Base-by-base conservation (phyloP, 2,797 vertebrate genomes). In the Pantherophis alleghaniensis region DNA sequence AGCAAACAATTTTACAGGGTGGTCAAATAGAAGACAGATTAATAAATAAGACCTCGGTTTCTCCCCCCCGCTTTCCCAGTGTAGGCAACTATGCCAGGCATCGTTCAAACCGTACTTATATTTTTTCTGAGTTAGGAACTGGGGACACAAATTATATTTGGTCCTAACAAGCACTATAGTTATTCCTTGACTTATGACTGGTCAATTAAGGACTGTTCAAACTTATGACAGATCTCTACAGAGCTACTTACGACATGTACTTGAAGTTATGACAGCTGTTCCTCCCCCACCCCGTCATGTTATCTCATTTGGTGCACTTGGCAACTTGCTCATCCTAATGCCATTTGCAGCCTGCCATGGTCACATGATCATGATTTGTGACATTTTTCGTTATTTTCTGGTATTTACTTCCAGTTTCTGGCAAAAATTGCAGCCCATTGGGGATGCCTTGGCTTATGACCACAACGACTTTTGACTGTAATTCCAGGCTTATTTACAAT, bases 1-100 rank as follows among this genome's bases (percentile, higher is more conserved):
- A 95, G 93, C 95, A 96, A 94, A 90, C 89, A 96, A 32, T 91
- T 92, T 96, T 92, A 96, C 91, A 96, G 96, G 94, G 93, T 95
- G 0, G 94, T 96, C 95, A 95, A 7, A 26, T 16, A 57, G 83
- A 51, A 63, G 57, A 57, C 11, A 55, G 61, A 69, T 90, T 7
- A 69, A 87, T 56, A 59, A 51, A 16, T 7, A 37, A 74, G 7
- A 6, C 7, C 12, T 12, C n/a, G 1, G 1, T 12, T 79, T n/a
- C 22, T 10, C 47, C 1, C 5, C 26, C 10, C 10, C 1, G 5
- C 61, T 66, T 26, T 10, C n/a, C 16, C 86, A 5, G 55, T 47
- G 24, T 47, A 14, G 32, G 24, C 32, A 69, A 59, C 66, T 61
- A n/a, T 61, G n/a, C 42, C 87, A 93, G 18, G 42, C 24, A 32